These are phyloP conservation scores for Amphipyra tragopoginis DNA, from an alignment of 2,888 invertebrate species.

Conservation along the genomic window DNA sequence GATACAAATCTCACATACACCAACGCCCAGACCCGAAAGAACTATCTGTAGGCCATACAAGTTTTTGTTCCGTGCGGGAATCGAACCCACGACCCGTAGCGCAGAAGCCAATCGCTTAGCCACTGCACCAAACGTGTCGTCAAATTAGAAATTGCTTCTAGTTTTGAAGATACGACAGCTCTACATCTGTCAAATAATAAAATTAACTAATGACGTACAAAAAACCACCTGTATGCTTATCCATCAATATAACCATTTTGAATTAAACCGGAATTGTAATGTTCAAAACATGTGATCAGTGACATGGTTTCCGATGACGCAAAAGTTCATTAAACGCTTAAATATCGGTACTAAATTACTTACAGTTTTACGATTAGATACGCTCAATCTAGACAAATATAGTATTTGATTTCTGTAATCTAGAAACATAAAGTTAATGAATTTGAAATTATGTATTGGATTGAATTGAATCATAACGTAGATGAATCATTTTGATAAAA, in stretches of 20 bases:
- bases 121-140: no score
- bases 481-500: slow-evolving; percentile 1
- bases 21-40: no score
- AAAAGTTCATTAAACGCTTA: slow-evolving; percentile 37
- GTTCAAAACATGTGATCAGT: not conserved
- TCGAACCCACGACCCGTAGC: no score
- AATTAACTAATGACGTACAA: no score
- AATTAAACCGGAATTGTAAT: slow-evolving; percentile 23
- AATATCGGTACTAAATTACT: slow-evolving; percentile 35
- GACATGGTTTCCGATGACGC: slow-evolving; percentile 19
- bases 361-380: slow-evolving; percentile 51
- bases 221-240: no score
- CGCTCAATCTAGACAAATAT: slow-evolving; percentile 46
- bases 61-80: no score
- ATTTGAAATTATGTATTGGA: slow-evolving; percentile 22
- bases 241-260: not conserved
- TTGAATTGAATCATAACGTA: slow-evolving; percentile 4
- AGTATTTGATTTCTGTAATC: slow-evolving; percentile 47
- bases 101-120: no score
- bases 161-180: no score
- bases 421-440: slow-evolving; percentile 39
- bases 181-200: no score
- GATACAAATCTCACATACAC: no score
- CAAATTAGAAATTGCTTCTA: no score
- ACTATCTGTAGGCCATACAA: no score